Base-by-base conservation (phyloP, 2,113 vertebrate genomes). In the Coptodon bakossiorum region DNA sequence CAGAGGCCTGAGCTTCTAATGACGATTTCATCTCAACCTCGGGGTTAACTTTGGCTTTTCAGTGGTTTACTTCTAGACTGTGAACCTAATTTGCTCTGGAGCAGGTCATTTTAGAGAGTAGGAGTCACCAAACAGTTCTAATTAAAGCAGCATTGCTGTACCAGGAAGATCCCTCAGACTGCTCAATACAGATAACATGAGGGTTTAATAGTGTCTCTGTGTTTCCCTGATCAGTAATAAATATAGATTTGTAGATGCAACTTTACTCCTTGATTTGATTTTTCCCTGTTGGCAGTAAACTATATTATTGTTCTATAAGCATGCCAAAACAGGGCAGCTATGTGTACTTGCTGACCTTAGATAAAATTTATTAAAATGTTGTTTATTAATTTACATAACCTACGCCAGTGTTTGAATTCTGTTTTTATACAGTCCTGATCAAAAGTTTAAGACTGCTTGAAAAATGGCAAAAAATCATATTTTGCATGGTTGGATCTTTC, bases 351-450 rank as follows among this genome's bases (percentile, higher is more conserved):
- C 57, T 61, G 14, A 61, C 27, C 57, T 16, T 29, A 16, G 27
- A 59, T 31, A 29, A 0, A 31, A 59, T 31, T 31, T 29, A 16
- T 16, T 16, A 59, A 3, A 59, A 16, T 0, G 7, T 59, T 59
- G 7, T 16, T 59, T 59, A 31, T 31, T 31, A 31, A 59, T 59
- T 59, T 6, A 59, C 27, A 59, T 0, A 61, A 61, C 9, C 57
- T 31, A 61, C 31, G 57, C 27, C 57, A 61, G 57, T 61, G 27
- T 61, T 61, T 61, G 57, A 31, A 61, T 31, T 31, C 57, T 61
- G 57, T 17, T 59, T 57, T 57, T 14, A 57, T 29, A 59, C 56
- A 59, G 1, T 16, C 56, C 56, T 59, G 56, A 27, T 57, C 22
- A 57, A 27, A 34, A 34, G 31, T 34, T 34, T 34, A 34, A 34